Conservation (phyloP, 2,113 vertebrate species). For the Rhinogobius similis region DNA sequence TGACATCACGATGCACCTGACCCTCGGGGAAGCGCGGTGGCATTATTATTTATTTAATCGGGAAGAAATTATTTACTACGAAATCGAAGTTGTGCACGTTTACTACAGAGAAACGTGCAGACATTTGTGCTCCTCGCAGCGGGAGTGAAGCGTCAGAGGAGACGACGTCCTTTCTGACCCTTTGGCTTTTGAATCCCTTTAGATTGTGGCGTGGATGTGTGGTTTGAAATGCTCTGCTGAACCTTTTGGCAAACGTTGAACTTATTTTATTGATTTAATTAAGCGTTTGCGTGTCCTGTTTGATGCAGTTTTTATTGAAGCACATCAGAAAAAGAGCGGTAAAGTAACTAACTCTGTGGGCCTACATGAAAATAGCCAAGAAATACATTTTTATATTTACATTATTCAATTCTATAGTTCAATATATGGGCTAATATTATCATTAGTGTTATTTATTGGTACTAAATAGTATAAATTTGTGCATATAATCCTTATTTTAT, state of each 20-base stretch:
- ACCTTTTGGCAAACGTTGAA: not conserved
- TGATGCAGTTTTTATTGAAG: too few relatives aligned
- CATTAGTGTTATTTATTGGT: too few relatives aligned
- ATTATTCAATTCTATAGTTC: too few relatives aligned
- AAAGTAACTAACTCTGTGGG: too few relatives aligned
- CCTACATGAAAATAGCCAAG: too few relatives aligned
- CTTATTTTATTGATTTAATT: not conserved
- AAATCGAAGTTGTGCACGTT: not conserved
- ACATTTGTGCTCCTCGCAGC: not conserved
- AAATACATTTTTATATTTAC: too few relatives aligned
- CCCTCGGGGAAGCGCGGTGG: not conserved
- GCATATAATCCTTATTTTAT: too few relatives aligned
- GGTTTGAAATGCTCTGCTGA: not conserved
- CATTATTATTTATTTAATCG: slow-evolving; percentile 1
- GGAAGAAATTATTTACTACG: not conserved
- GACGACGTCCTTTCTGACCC: not conserved
- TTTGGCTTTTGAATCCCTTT: not conserved
- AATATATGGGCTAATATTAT: too few relatives aligned
- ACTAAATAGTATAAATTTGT: too few relatives aligned
- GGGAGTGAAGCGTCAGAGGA: not conserved
- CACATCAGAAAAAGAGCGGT: too few relatives aligned
- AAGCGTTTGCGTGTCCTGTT: not conserved
- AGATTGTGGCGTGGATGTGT: not conserved
- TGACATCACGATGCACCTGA: slow-evolving; percentile 20
- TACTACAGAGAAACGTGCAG: not conserved